A percentile compares a stretch with the other conserved stretches of the same genome.
Evolutionary conservation across 2,888 invertebrate species (phyloP).

Genomic region (Disparrhopalites patrizii): DNA sequence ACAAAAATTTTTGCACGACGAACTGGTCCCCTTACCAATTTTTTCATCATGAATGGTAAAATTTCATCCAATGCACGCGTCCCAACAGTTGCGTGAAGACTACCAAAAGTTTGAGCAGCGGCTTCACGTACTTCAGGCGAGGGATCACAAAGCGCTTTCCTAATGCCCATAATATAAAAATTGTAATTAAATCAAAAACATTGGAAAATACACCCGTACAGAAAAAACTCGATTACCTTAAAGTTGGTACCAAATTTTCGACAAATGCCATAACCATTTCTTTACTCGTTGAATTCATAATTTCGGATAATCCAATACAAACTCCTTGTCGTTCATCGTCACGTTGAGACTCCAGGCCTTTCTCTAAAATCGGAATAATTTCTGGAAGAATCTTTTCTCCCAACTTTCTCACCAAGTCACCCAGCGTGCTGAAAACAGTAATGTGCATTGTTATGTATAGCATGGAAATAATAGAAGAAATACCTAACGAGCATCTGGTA

Average conservation of each 20-base stretch:
- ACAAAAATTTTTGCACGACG: neutral
- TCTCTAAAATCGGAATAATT: slow-evolving; percentile 95
- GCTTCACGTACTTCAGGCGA: slow-evolving; percentile 85
- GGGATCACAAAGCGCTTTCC: slow-evolving; percentile 89
- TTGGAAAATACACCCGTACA: neutral
- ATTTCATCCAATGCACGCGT: slow-evolving; percentile 94
- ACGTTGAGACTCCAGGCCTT: slow-evolving; percentile 83
- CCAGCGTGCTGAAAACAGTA: slow-evolving; percentile 91
- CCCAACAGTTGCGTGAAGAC: slow-evolving; percentile 90
- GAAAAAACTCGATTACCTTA: slow-evolving; percentile 55
- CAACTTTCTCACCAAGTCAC: slow-evolving; percentile 92
- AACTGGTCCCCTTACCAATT: slow-evolving; percentile 57
- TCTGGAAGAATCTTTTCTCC: slow-evolving; percentile 97
- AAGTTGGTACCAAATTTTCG: slow-evolving; percentile 84
- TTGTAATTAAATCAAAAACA: neutral
- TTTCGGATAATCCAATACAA: slow-evolving; percentile 96
- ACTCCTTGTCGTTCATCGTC: slow-evolving; percentile 97
- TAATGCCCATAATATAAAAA: too few relatives aligned
- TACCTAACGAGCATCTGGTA: too few relatives aligned
- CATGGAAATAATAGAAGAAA: slow-evolving; percentile 56
- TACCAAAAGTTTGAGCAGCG: slow-evolving; percentile 95
- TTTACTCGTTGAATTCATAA: slow-evolving; percentile 91
- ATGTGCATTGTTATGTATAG: too few relatives aligned
- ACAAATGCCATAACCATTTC: slow-evolving; percentile 91
- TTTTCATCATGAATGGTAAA: slow-evolving; percentile 81